Percentiles rank a stretch among this genome's conserved stretches.
Conservation (phyloP, 2,797 vertebrate genomes). For the Cyprinella venusta region DNA sequence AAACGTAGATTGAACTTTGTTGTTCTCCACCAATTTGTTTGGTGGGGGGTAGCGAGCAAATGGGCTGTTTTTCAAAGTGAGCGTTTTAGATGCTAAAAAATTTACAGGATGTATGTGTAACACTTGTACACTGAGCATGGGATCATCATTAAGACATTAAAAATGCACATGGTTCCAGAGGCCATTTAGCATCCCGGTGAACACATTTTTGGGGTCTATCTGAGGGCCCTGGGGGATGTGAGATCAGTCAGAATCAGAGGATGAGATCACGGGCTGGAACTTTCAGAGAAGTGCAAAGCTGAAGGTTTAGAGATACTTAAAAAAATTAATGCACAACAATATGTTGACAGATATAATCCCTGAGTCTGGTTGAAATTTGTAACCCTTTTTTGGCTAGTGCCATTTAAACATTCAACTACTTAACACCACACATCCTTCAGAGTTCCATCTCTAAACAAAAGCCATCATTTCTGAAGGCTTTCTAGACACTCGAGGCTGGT, state of each 20-base stretch:
- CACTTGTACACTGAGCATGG: constrained; percentile 72
- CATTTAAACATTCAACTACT: neutral
- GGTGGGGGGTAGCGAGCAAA: constrained; percentile 72
- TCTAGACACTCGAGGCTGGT: constrained; percentile 69
- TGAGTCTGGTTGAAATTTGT: neutral
- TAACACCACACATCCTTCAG: neutral
- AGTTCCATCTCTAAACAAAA: constrained; percentile 25
- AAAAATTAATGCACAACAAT: neutral
- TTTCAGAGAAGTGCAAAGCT: constrained; percentile 15
- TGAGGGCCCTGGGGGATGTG: constrained; percentile 60
- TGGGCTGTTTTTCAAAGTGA: constrained; percentile 71
- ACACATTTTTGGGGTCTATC: constrained; percentile 63
- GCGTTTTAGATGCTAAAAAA: constrained; percentile 74
- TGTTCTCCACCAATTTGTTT: constrained; percentile 77
- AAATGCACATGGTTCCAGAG: constrained; percentile 77
- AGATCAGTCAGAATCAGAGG: constrained; percentile 11
- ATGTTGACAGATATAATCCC: neutral
- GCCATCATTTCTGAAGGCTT: constrained; percentile 59
- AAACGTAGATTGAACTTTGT: constrained; percentile 78
- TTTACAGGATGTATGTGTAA: constrained; percentile 74
- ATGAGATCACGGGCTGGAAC: neutral
- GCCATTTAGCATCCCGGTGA: constrained; percentile 72
- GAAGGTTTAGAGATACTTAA: constrained; percentile 17
- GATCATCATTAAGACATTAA: constrained; percentile 82
- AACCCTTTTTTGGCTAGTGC: neutral